Percentiles rank a stretch among this genome's conserved stretches.
Conservation (phyloP, 1,140 invertebrate genomes). For the Whitmania pigra region DNA sequence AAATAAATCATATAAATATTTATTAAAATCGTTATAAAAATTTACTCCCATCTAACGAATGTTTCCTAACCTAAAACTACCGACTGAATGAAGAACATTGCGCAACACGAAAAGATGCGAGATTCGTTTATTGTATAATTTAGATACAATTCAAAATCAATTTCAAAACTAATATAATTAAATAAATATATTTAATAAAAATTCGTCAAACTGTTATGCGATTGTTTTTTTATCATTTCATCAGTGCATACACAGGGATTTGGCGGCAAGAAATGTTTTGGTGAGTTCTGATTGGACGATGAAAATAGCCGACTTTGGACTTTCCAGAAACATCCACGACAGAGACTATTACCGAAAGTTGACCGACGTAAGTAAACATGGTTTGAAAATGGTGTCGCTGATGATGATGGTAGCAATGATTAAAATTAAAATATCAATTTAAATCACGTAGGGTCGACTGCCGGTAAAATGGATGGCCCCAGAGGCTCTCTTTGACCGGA, state of each 20-base stretch:
- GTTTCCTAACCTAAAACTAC: too few relatives aligned
- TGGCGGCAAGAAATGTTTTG: constrained; percentile 91
- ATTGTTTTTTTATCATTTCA: too few relatives aligned
- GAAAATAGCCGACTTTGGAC: constrained; percentile 95
- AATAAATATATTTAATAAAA: too few relatives aligned
- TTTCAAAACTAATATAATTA: too few relatives aligned
- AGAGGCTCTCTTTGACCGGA: constrained; percentile 42
- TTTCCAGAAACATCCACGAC: constrained; percentile 84
- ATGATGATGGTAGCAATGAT: constrained; percentile 35
- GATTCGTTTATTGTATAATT: too few relatives aligned
- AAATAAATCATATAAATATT: too few relatives aligned
- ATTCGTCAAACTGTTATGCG: too few relatives aligned
- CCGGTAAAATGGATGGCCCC: constrained; percentile 45
- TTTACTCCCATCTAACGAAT: too few relatives aligned
- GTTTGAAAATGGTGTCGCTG: background rate
- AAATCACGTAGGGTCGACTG: constrained; percentile 34
- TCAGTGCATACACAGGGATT: constrained; percentile 83
- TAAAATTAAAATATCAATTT: background rate
- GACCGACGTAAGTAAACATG: constrained; percentile 59
- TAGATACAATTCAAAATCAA: too few relatives aligned
- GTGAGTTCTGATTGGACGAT: constrained; percentile 70
- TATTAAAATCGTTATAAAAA: too few relatives aligned
- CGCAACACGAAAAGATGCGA: too few relatives aligned
- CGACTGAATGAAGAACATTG: too few relatives aligned
- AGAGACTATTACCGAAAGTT: constrained; percentile 94